phyloP scores from a whole-genome alignment of 2,888 invertebrate genomes.

The Byasa hedistus region DNA sequence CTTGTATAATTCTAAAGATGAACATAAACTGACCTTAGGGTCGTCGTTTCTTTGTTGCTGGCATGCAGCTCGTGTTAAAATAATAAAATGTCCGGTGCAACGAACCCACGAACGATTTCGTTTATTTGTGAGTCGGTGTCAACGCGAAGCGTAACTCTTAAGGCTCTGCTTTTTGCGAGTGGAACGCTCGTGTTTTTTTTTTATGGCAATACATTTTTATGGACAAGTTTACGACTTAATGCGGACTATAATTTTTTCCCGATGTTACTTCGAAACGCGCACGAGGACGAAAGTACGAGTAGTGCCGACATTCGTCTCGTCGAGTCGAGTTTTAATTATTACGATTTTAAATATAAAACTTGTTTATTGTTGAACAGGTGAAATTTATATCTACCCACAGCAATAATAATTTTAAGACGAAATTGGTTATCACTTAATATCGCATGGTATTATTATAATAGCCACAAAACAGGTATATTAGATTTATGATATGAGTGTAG shows the following conservation, averaged over 20 bases:
- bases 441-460: too few species aligned
- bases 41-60: slow-evolving; percentile 17
- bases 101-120: slow-evolving; percentile 14
- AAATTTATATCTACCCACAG: too few species aligned
- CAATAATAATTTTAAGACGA: too few species aligned
- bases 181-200: not conserved
- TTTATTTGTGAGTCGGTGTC: slow-evolving; percentile 28
- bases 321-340: too few species aligned
- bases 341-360: too few species aligned
- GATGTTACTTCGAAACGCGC: slow-evolving; percentile 6
- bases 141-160: slow-evolving; percentile 14
- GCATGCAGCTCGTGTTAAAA: slow-evolving; percentile 1
- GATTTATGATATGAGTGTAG: too few species aligned
- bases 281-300: slow-evolving; percentile 2
- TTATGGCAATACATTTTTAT: slow-evolving; percentile 23
- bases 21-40: slow-evolving; percentile 20
- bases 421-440: too few species aligned
- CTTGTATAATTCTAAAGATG: slow-evolving; percentile 14
- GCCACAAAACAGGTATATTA: too few species aligned
- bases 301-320: slow-evolving; percentile 8
- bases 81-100: slow-evolving; percentile 3
- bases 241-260: slow-evolving; percentile 21
- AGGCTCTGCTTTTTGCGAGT: slow-evolving; percentile 13
- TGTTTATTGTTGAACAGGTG: too few species aligned
- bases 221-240: slow-evolving; percentile 32